Base-by-base conservation (phyloP, 37 sponge, comb jelly and placozoan species). In the Geodia barretti region DNA sequence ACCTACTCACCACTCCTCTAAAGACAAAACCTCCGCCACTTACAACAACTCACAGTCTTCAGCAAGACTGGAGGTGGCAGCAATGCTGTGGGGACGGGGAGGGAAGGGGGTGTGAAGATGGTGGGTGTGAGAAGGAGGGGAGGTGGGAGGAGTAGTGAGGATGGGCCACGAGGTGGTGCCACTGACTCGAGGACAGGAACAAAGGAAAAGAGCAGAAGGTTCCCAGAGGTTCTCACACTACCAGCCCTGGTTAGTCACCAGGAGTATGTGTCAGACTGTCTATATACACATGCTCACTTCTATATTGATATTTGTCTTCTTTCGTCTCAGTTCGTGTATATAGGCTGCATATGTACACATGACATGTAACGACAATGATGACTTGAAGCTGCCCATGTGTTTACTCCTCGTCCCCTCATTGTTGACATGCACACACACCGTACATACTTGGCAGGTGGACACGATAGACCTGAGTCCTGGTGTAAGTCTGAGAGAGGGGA, bases 391-490 rank as follows among this genome's bases (percentile, higher is more conserved):
- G n/a, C n/a, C n/a, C n/a, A n/a, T n/a, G n/a, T n/a, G n/a, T n/a
- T n/a, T n/a, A n/a, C n/a, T n/a, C n/a, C n/a, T n/a, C n/a, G n/a
- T n/a, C n/a, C n/a, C n/a, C n/a, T n/a, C n/a, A n/a, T n/a, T 19
- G n/a, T 26, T 25, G 25, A 59, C 60, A 59, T 59, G 60, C 60
- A 59, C 60, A 59, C 60, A 59, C 60, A 59, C 60, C 60, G 20
- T 59, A 20, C 60, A 59, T 20, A 59, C 60, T 76, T 3, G 11
- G 14, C 41, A 88, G 89, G 75, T 88, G 23, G 89, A 88, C 68
- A 81, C 83, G 7, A 88, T 88, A 33, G 79, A 83, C 40, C 84
- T 83, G 60, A 31, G 31, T n/a, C 79, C 89, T 34, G 89, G 89
- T 29, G 84, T 88, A 40, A 83, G 68, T 26, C 68, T 88, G 9